Base-by-base conservation (phyloP, 2,113 vertebrate species). In the Glaucomys volans region DNA sequence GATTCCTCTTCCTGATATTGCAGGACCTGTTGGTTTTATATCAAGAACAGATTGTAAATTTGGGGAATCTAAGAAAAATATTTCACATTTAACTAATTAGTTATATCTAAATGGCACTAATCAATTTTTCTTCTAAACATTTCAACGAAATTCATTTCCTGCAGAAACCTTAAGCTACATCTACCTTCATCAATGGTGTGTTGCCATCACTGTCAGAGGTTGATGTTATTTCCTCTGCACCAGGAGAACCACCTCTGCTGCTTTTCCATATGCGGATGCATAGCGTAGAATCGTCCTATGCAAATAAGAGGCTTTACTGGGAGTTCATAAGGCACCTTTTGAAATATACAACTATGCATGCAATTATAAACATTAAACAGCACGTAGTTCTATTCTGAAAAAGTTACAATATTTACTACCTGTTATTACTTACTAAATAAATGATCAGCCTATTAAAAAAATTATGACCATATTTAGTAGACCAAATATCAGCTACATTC, bases 101-200 rank as follows among this genome's bases (percentile, higher is more conserved):
- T 40, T 76, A 4, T 32, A 90, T 59, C 66, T 82, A 76, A 86
- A 50, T 26, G 30, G 77, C 16, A 76, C 22, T 54, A n/a, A 67
- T 47, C 83, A 12, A 59, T 17, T 74, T 85, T 74, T 26, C 14
- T 17, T 28, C 54, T 52, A 54, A 74, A 44, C 1, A 47, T n/a
- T 54, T 42, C 42, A 59, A 69, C 52, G 3, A 83, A 67, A 69
- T 71, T 40, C 32, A 71, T 74, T 18, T 72, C 47, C 26, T 32
- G 20, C 26, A 69, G 71, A 80, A 54, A 84, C 0, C 13, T 20
- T 8, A 91, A 50, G 13, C 26, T 26, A 71, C 42, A 16, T n/a
- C 0, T 99, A 99, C 99, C 99, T 99, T 99, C 98, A 99, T 99
- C 95, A 99, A 98, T 11, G 99, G 99, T 0, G 99, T 99, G 97